Base-by-base conservation (phyloP, 2,797 vertebrate species). In the Threskiornis aethiopicus region DNA sequence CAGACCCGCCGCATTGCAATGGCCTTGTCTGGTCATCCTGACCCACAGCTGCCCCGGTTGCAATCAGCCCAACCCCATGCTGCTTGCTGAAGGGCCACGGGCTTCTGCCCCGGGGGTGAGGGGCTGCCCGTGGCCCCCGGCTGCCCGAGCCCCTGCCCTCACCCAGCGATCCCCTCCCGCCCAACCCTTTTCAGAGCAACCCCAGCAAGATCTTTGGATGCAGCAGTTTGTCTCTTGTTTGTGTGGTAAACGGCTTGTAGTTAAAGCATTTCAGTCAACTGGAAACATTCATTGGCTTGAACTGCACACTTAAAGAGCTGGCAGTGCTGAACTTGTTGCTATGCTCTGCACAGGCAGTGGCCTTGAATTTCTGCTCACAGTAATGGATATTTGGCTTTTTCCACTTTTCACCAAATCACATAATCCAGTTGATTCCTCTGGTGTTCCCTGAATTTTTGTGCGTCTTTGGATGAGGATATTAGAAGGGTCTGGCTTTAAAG, bases 211-310 rank as follows among this genome's bases (percentile, higher is more conserved):
- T 52, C 57, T 66, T 64, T 71, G 57, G 58, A 72, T 89, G 58
- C 69, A 73, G 58, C 42, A 66, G 81, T 82, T 93, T 90, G 62
- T 79, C 59, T 84, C 87, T 75, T 69, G 21, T 73, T 92, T 87
- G 51, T 55, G 9, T 52, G 77, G 81, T 66, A 54, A 92, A 87
- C 16, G 2, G 42, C 71, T 94, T 78, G 44, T 78, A 66, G 84
- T 80, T 54, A 80, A 94, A 95, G 37, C 57, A 28, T 91, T 92
- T 92, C 82, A 71, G 76, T 95, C 75, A 85, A 18, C 82, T 93
- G 91, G 89, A 96, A 96, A 94, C 62, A 64, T 92, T 94, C n/a
- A 5, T 3, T 95, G 89, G 84, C 94, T 93, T 73, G 86, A 90
- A 31, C 44, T 37, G 80, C 80, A 25, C 33, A 3, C 71, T 88